Conservation (phyloP, 2,888 invertebrate species). For the Phlogophora meticulosa region DNA sequence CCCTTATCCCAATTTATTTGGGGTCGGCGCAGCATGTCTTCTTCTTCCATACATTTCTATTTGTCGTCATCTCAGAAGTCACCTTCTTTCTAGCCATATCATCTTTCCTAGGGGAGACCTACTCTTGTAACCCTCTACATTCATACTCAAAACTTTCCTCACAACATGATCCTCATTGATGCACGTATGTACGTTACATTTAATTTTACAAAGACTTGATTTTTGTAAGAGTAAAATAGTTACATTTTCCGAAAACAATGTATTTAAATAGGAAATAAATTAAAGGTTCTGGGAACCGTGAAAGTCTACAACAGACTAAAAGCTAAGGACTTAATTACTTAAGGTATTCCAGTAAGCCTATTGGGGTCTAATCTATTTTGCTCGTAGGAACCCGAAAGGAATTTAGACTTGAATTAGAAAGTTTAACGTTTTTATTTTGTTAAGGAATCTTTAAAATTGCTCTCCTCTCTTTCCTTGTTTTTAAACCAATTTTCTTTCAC, state of each 20-base stretch:
- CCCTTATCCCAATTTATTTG: too few species aligned
- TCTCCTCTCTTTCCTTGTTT: conserved; percentile 27
- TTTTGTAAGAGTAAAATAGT: neutral
- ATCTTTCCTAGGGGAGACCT: too few species aligned
- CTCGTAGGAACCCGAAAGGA: conserved; percentile 30
- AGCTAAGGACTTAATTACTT: conserved; percentile 60
- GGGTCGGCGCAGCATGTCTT: too few species aligned
- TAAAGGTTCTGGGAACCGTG: conserved; percentile 4
- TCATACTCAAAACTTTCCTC: too few species aligned
- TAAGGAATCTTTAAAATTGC: conserved; percentile 34
- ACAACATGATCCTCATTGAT: too few species aligned
- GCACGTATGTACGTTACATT: too few species aligned
- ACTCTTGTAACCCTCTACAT: too few species aligned
- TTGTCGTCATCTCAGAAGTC: too few species aligned
- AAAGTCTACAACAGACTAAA: conserved; percentile 38
- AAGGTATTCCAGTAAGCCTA: conserved; percentile 46
- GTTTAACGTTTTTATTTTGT: conserved; percentile 39
- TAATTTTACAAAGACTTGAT: too few species aligned
- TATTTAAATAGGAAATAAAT: conserved; percentile 22
- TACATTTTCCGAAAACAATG: neutral
- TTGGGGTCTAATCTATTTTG: conserved; percentile 54
- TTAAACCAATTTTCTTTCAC: conserved; percentile 44
- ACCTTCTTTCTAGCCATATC: too few species aligned
- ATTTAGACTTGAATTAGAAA: conserved; percentile 42
- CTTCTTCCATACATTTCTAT: too few species aligned